These are phyloP conservation scores for Philopotamus ludificatus DNA, from an alignment of 1,140 invertebrate genomes.

Conservation along the genomic window DNA sequence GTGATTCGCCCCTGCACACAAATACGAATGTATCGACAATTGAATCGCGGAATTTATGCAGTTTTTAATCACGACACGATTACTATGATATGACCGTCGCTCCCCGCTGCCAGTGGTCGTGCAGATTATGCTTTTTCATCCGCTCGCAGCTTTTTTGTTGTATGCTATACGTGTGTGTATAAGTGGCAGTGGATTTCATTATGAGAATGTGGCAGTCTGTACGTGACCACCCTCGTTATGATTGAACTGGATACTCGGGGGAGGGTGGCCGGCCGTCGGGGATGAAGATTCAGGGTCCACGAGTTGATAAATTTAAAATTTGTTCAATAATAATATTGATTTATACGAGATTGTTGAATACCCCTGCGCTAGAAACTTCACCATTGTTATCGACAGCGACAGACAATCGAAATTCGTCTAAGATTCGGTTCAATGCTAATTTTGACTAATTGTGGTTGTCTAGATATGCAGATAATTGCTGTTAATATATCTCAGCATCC, in stretches of 20 bases:
- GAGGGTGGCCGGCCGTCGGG: background rate
- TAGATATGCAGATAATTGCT: no score
- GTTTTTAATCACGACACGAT: slow-evolving; percentile 11
- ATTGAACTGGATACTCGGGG: slow-evolving; percentile 7
- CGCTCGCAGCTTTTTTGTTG: background rate
- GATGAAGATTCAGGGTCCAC: background rate
- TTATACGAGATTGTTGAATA: no score
- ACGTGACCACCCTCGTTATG: background rate
- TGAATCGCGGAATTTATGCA: background rate
- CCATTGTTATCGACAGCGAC: no score
- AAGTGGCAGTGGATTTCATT: background rate
- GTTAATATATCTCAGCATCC: no score
- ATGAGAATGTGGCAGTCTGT: background rate
- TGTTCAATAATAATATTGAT: background rate
- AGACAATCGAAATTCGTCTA: no score
- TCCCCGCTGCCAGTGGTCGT: background rate
- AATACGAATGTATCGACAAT: no score
- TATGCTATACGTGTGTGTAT: background rate
- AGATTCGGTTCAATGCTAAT: no score
- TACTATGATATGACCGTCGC: slow-evolving; percentile 4
- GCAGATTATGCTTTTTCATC: background rate
- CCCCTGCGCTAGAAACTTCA: no score
- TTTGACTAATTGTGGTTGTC: no score
- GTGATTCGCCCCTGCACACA: no score
- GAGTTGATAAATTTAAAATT: background rate